Percentiles rank a stretch among this genome's conserved stretches.
phyloP scores from a whole-genome alignment of 2,797 vertebrate species.

The Carapus acus region DNA sequence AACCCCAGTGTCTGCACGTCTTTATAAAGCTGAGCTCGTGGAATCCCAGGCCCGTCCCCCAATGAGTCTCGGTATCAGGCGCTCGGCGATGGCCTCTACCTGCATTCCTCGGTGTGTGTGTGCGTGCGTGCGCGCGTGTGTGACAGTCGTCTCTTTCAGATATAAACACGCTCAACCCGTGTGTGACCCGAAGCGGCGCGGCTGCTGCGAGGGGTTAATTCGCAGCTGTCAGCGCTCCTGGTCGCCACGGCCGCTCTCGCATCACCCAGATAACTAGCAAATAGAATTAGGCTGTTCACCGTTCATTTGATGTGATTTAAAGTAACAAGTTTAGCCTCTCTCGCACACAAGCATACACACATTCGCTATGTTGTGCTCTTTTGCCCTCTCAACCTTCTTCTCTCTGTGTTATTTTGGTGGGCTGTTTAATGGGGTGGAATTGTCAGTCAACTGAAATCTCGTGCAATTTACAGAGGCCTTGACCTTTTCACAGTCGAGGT shows the following conservation, averaged over 20 bases:
- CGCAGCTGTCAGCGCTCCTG: background rate
- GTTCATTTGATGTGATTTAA: background rate
- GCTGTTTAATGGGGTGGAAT: background rate
- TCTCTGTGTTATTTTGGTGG: background rate
- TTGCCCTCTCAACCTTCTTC: no score
- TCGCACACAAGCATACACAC: no score
- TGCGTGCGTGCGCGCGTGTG: no score
- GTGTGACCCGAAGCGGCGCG: background rate
- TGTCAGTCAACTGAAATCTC: background rate
- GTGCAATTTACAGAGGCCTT: background rate
- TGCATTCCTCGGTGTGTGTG: no score
- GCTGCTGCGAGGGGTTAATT: background rate
- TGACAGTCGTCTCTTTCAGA: background rate
- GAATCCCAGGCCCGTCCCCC: constrained; percentile 43
- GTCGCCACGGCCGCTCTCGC: background rate
- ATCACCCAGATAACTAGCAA: background rate
- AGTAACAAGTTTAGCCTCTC: background rate
- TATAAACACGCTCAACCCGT: background rate
- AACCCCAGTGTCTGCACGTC: constrained; percentile 29
- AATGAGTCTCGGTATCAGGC: constrained; percentile 20
- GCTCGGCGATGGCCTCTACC: constrained; percentile 23
- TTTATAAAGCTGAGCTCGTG: constrained; percentile 31
- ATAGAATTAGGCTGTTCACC: background rate
- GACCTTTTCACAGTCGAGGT: background rate
- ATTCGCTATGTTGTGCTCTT: background rate